Base-by-base conservation (phyloP, 1,140 invertebrate genomes). In the Bombus ignitus region DNA sequence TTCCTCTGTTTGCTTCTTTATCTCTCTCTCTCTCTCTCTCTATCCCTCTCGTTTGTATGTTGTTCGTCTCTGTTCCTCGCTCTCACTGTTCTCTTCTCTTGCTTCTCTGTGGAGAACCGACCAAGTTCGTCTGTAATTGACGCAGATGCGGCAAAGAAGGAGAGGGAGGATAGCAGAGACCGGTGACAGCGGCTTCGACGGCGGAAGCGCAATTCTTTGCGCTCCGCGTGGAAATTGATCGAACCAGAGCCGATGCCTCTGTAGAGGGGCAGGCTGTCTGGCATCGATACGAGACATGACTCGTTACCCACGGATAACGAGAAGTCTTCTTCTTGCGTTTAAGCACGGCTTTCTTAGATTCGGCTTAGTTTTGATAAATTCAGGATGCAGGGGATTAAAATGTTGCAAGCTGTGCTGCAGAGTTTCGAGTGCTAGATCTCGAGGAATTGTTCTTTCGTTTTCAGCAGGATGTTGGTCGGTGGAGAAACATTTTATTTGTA, bases 111-210 rank as follows among this genome's bases (percentile, higher is more conserved):
- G 42, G 81, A 72, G 70, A 62, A 74, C 42, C 73, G 82, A 74
- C 57, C 84, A 44, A 81, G 84, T 71, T 72, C 71, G 71, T 15
- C 70, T 74, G 79, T 85, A 85, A 85, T 85, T 85, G 84, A 85
- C 71, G 84, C 84, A 68, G 84, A 81, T 81, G 62, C 79, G 68
- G 70, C 47, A 74, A 13, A 28, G 39, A 9, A 22, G 3, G 44
- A n/a, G 78, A 15, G 74, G 28, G 25, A 80, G 68, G 39, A 18
- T 37, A 35, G 28, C 32, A 44, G 65, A 15, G 44, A 70, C 4
- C 57, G 62, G 78, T 68, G 78, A 80, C 75, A 76, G 75, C 15
- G 44, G 78, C 65, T 53, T 80, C 65, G 47, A 62, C 47, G 44
- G 4, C 82, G 65, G 74, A 70, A 77, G 74, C 68, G 82, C 57